Evolutionary conservation across 2,888 invertebrate species (phyloP), one percentile per base, ranked within the genome.

Genomic region (Polydrusus tereticollis): DNA sequence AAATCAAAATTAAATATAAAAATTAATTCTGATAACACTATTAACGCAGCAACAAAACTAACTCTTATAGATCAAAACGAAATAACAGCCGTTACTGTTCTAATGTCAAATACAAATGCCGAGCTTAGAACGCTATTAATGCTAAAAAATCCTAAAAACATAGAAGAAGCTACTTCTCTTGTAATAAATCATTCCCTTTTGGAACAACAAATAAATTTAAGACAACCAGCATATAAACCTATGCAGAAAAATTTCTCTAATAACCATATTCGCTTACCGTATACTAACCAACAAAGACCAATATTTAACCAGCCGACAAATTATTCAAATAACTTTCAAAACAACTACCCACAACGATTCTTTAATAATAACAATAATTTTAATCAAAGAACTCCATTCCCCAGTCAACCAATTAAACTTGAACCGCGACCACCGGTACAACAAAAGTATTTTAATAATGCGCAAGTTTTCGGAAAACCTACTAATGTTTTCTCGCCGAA

Each of bases 361-460:
- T n/a, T n/a, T n/a, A n/a, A n/a, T n/a, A n/a, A n/a, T n/a, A n/a
- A n/a, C n/a, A n/a, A n/a, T n/a, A n/a, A n/a, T n/a, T n/a, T n/a
- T n/a, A n/a, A n/a, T n/a, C n/a, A n/a, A n/a, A n/a, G n/a, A n/a
- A n/a, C n/a, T n/a, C n/a, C 20, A 41, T 71, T 66, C 33, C 66
- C 66, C 4, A 71, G 60, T 47, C 60, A 52, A 58, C 76, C 77
- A 26, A 38, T 38, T 16, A 74, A 77, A 60, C 71, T 77, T 38
- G 74, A 77, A 36, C 26, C 45, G 8, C 6, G 63, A 43, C 68
- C 68, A 23, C n/a, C n/a, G n/a, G 47, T 68, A 47, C 62, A 63
- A 64, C 63, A 58, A 26, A 29, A 68, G 18, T 72, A 68, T 20
- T 57, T 57, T 7, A 68, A 52, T 12, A 68, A 68, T 12, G 50